These are phyloP conservation scores for Urechis unicinctus DNA, from an alignment of 2,888 invertebrate genomes.

Conservation along the genomic window DNA sequence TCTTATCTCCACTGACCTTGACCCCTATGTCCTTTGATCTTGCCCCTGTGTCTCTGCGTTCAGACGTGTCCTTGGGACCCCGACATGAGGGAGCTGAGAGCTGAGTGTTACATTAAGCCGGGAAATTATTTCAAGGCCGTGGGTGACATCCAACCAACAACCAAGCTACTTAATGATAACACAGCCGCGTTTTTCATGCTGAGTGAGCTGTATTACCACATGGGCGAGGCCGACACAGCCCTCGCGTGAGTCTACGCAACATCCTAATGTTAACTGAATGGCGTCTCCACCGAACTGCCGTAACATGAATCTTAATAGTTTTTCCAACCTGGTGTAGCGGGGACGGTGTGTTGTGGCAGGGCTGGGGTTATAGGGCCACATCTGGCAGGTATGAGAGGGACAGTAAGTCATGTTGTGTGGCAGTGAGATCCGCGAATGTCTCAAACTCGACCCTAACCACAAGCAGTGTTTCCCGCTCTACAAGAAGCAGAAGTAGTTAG, in stretches of 20 bases:
- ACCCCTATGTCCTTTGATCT: background rate
- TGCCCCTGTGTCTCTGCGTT: background rate
- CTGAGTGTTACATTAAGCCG: slow-evolving; percentile 70
- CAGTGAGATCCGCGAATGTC: slow-evolving; percentile 89
- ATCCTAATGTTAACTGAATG: background rate
- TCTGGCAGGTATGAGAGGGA: no score
- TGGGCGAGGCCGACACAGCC: slow-evolving; percentile 86
- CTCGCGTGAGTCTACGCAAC: slow-evolving; percentile 58
- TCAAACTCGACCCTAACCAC: slow-evolving; percentile 95
- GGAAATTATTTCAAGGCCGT: slow-evolving; percentile 64
- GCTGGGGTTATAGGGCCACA: background rate
- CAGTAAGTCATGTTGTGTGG: no score
- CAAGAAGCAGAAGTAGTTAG: slow-evolving; percentile 89
- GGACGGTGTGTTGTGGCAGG: background rate
- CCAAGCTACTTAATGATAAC: slow-evolving; percentile 85
- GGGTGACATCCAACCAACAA: slow-evolving; percentile 80
- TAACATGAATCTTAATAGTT: background rate
- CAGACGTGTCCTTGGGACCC: slow-evolving; percentile 82
- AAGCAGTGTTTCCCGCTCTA: slow-evolving; percentile 92
- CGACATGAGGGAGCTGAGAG: slow-evolving; percentile 73
- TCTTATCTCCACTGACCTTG: background rate
- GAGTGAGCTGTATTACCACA: slow-evolving; percentile 76
- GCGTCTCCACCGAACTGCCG: background rate
- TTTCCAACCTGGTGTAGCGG: no score
- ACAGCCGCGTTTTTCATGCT: slow-evolving; percentile 78